Percentiles rank a stretch among this genome's conserved stretches.
Conservation (phyloP, 2,113 vertebrate species). For the Cacatua alba region DNA sequence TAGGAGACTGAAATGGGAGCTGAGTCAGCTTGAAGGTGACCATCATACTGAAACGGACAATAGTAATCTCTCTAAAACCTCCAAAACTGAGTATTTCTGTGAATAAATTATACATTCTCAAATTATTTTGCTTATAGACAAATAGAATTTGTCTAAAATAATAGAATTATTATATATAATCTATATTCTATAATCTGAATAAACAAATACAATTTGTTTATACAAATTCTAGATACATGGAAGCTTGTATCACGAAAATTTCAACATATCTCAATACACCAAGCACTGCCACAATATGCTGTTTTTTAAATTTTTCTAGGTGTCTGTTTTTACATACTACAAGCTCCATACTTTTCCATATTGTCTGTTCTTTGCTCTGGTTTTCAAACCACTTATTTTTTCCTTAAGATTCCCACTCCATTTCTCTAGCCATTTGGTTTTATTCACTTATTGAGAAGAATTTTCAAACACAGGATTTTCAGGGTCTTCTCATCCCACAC, state of each 20-base stretch:
- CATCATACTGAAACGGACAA: not conserved
- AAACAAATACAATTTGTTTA: not conserved
- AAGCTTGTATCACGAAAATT: not conserved
- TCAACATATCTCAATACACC: accelerated
- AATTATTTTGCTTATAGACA: not conserved
- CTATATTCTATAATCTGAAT: not conserved
- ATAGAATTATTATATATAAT: not conserved
- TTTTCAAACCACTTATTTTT: not conserved
- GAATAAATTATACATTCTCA: not conserved
- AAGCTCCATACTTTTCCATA: not conserved
- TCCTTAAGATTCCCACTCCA: not conserved
- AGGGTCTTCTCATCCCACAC: not conserved
- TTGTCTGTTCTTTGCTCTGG: not conserved
- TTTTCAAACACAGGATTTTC: not conserved
- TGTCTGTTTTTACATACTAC: not conserved
- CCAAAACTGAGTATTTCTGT: not conserved
- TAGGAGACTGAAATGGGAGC: not conserved
- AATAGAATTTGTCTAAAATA: not conserved
- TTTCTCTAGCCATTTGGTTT: not conserved
- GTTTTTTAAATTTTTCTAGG: not conserved
- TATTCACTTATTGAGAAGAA: not conserved
- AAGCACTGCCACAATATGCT: not conserved
- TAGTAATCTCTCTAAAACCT: not conserved
- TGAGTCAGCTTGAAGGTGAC: not conserved
- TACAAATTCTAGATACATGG: not conserved